These are phyloP conservation scores for Brachymystax lenok DNA, from an alignment of 2,797 vertebrate species.

Conservation along the genomic window DNA sequence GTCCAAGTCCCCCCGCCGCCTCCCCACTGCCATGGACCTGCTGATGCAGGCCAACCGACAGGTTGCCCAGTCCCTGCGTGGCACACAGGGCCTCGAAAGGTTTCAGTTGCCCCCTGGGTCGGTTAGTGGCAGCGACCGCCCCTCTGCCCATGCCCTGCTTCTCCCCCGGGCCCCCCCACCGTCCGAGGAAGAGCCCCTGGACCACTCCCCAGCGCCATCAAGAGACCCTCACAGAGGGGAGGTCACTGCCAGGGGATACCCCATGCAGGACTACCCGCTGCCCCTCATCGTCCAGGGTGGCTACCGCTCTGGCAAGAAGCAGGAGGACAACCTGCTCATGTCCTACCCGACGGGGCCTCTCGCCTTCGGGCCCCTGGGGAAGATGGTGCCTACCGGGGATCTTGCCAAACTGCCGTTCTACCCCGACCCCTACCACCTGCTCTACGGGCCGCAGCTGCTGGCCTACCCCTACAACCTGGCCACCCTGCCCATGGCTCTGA, in stretches of 20 bases:
- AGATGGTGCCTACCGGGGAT: constrained; percentile 76
- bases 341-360: constrained; percentile 76
- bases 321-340: constrained; percentile 77
- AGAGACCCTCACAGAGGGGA: constrained; percentile 66
- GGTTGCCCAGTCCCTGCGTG: constrained; percentile 40
- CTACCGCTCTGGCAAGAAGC: constrained; percentile 76
- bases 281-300: constrained; percentile 79
- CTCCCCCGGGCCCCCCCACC: constrained; percentile 69
- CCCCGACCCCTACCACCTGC: constrained; percentile 86
- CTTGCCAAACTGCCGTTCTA: constrained; percentile 87
- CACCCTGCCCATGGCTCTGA: constrained; percentile 86
- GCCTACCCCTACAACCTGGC: constrained; percentile 90
- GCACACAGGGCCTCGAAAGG: constrained; percentile 69
- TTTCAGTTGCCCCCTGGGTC: constrained; percentile 65
- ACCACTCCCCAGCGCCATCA: constrained; percentile 52
- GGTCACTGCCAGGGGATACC: constrained; percentile 65
- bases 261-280: constrained; percentile 82
- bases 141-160: constrained; percentile 73
- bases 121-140: constrained; percentile 67
- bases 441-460: constrained; percentile 86
- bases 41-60: constrained; percentile 66
- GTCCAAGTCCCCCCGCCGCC: constrained; percentile 73
- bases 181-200: constrained; percentile 63
- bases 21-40: constrained; percentile 72
- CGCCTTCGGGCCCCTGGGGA: constrained; percentile 76